These are phyloP conservation scores for Choristoneura rosaceana DNA, from an alignment of 2,888 invertebrate genomes.

Conservation along the genomic window DNA sequence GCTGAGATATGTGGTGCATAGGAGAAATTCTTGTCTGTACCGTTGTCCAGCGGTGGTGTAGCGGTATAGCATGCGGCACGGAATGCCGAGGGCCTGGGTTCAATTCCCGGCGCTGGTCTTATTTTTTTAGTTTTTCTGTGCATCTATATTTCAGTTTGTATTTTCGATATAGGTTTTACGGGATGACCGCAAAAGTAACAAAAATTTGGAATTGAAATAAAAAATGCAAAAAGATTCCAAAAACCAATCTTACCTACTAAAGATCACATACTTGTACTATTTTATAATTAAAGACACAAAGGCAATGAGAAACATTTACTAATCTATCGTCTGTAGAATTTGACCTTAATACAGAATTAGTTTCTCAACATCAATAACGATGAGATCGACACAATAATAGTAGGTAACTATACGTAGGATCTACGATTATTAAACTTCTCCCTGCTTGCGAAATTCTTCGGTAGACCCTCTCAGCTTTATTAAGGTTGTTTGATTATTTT, in stretches of 20 bases:
- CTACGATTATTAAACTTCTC: slow-evolving; percentile 10
- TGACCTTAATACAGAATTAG: slow-evolving; percentile 1
- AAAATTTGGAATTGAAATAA: too few species aligned
- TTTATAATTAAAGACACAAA: background rate
- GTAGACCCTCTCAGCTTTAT: slow-evolving; percentile 12
- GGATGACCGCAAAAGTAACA: too few species aligned
- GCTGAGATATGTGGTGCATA: too few species aligned
- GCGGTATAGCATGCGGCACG: too few species aligned
- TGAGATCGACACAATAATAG: background rate
- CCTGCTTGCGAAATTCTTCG: slow-evolving; percentile 6
- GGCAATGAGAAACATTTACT: background rate
- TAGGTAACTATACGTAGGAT: background rate
- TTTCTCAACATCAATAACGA: background rate
- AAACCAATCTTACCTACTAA: background rate
- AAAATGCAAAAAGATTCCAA: too few species aligned
- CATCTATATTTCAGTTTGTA: too few species aligned
- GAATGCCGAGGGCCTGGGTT: too few species aligned
- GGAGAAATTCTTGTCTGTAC: too few species aligned
- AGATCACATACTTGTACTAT: background rate
- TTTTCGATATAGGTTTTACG: too few species aligned
- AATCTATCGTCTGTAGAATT: background rate
- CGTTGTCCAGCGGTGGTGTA: too few species aligned
- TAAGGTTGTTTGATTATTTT: slow-evolving; percentile 10
- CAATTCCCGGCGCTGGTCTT: too few species aligned
- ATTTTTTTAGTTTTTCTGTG: too few species aligned